Evolutionary conservation across 2,797 vertebrate species (phyloP), one percentile per base, ranked within the genome.

Genomic region (Sebastes baramenuke): DNA sequence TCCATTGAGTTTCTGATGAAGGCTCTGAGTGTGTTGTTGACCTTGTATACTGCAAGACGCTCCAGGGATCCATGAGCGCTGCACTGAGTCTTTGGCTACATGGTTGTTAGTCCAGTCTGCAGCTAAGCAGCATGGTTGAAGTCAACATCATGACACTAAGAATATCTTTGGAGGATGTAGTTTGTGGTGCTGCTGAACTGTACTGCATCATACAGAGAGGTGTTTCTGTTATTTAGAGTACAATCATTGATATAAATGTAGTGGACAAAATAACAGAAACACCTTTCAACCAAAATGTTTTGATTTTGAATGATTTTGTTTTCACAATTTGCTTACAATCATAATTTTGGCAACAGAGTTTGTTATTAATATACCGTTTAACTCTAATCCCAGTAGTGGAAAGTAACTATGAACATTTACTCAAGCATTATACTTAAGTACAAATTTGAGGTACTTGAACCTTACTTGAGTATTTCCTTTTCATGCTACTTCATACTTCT

Each of bases 1-100:
- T 54, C 42, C 22, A 32, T 55, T 42, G 64, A 27, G 60, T 55
- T 77, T 80, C 10, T 54, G 52, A 69, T 60, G 56, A 55, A 14
- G 27, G 67, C 54, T 67, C 22, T 65, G 20, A 30, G 24, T 30
- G 12, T 38, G n/a, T 38, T 83, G 54, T 54, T 83, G 80, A 85
- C 75, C 69, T 75, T 66, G 59, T 64, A 30, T 32, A 24, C 22
- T 64, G 10, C n/a, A 58, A 78, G 32, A 61, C 1, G 3, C 65
- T 66, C 12, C 46, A 65, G 79, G 67, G 60, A 79, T 72, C 38
- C 27, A 46, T 24, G n/a, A 73, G 34, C 14, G 60, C 32, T 65
- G 54, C 30, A 25, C 5, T 54, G n/a, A 60, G 49, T 42, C 8
- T 62, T 20, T 66, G 22, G 27, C 52, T 46, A 34, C n/a, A 30